Evolutionary conservation across 2,113 vertebrate species (phyloP).

Genomic region (Brachypodius melanocephalos): DNA sequence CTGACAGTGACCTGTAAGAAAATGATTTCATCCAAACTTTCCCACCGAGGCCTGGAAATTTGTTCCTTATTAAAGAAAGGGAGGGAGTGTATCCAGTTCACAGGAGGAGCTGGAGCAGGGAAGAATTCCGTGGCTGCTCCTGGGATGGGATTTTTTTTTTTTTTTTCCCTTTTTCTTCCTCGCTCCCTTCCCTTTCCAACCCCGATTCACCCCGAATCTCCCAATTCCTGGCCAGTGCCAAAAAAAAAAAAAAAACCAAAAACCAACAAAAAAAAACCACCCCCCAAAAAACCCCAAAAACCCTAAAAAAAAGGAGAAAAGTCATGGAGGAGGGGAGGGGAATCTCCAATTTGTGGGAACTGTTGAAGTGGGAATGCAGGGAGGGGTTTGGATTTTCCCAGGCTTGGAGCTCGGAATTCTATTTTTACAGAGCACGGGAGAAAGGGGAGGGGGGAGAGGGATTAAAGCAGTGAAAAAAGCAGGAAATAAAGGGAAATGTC

Average conservation of each 20-base stretch:
- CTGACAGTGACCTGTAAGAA: constrained; percentile 45
- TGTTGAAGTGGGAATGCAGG: constrained; percentile 39
- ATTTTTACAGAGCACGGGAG: constrained; percentile 48
- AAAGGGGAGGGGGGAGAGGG: background rate
- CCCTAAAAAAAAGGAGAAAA: background rate
- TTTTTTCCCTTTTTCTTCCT: constrained; percentile 10
- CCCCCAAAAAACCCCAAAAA: background rate
- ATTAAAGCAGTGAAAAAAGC: background rate
- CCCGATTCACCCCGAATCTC: background rate
- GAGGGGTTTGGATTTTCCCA: constrained; percentile 55
- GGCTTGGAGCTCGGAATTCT: background rate
- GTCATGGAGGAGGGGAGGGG: background rate
- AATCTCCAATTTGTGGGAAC: constrained; percentile 68
- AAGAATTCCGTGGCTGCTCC: constrained; percentile 38
- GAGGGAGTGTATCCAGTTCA: background rate
- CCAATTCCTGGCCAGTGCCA: background rate
- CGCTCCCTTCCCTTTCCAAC: background rate
- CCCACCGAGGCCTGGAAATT: constrained; percentile 54
- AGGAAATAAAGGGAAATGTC: background rate
- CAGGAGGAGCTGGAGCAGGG: constrained; percentile 23
- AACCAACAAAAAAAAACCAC: too few relatives aligned
- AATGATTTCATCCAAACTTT: constrained; percentile 48
- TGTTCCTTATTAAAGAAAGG: constrained; percentile 33
- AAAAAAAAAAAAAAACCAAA: background rate
- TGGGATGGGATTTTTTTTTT: constrained; percentile 45